Evolutionary conservation across 30 jellyfish, hydroid and myxozoan genomes (phyloP), one percentile per base, ranked within the genome.

Genomic region (Rhopilema esculentum): DNA sequence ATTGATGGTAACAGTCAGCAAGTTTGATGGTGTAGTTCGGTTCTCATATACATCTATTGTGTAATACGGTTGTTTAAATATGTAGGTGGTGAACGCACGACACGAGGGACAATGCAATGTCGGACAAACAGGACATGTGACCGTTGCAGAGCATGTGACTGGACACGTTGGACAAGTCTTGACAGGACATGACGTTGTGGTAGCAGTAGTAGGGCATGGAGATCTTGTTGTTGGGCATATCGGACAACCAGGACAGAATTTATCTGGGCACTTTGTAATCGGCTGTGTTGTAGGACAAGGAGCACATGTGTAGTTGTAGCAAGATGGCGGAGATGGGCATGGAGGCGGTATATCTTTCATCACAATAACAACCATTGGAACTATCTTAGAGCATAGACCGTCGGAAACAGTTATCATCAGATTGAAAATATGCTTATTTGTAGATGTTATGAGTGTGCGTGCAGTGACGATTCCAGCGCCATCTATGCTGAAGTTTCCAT

Each of bases 201-300:
- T 49, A 0, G 70, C 77, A 24, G 94, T 75, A 0, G 94, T 85
- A 8, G 94, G 94, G 65, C 94, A 85, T 30, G 94, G 88, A 12
- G 88, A 88, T 15, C 79, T 63, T 19, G 94, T 85, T n/a, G 94
- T 85, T 24, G 94, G 94, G 40, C 94, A 85, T 19, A 85, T 69
- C 9, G 94, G 94, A 27, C 94, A 85, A 20, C 94, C 94, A n/a
- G 94, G 94, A 51, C 94, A 85, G 84, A 75, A 73, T 49, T 85
- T 73, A 26, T 85, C 78, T 21, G 94, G 94, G 26, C 94, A 85
- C 30, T 85, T 24, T 22, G 94, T 85, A 62, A 66, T 64, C 51
- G 94, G 88, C 57, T 74, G 94, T 4, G 91, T 90, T 26, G 87
- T 82, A 16, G 88, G 84, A 29, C 91, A 90, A 19, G 97, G 91